Base-by-base conservation (phyloP, 1,140 invertebrate species). In the Heliconius nattereri region DNA sequence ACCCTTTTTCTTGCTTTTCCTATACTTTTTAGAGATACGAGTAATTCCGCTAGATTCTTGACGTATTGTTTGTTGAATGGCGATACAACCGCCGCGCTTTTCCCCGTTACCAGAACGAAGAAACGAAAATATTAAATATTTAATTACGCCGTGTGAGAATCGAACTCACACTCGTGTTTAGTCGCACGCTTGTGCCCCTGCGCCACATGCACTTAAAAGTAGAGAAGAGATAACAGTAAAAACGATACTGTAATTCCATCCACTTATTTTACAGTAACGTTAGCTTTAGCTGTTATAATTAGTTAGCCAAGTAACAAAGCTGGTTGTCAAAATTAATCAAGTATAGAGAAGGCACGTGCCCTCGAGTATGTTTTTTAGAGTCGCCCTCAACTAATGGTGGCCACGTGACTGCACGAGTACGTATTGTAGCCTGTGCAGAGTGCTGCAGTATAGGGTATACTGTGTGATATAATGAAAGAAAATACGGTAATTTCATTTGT, bases 281-380 rank as follows among this genome's bases (percentile, higher is more conserved):
- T 66, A 66, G 60, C 60, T 66, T 29, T 29, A 66, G 60, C 60
- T 29, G 26, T 72, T 72, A 77, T 76, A 76, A 81, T 81, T 81
- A 79, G 73, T 80, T 74, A 66, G 9, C 60, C 60, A 29, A 76
- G 75, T 71, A 91, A 90, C 85, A 86, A 88, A 85, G 84, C 87
- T 89, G 85, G 84, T 85, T 88, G 89, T 89, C 89, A 88, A 80
- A 89, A 90, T 91, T 92, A 92, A 91, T 92, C 86, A 90, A 90
- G 82, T 91, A 92, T 91, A 87, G 83, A 91, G 90, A 90, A 86
- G 86, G 70, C 90, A 80, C 89, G 90, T 90, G 90, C 19, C 85
- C 32, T 29, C 81, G 84, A 83, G 82, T 80, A 76, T 84, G 82
- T 89, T 91, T 91, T 92, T 91, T 92, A 87, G 79, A 45, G 74